Conservation (phyloP, 2,888 invertebrate species). For the Callyntrura sp. region DNA sequence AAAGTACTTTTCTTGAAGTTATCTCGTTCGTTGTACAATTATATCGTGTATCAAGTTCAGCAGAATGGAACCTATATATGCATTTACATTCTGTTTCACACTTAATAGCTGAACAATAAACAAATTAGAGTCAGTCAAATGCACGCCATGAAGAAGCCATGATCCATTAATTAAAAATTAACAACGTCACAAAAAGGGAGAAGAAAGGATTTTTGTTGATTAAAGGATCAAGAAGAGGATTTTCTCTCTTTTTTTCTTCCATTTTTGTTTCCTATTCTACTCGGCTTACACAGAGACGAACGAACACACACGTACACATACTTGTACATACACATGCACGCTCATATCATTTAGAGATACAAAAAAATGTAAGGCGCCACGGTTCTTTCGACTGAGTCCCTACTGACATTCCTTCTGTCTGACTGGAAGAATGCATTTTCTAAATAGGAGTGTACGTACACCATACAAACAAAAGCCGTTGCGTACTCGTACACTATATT, state of each 20-base stretch:
- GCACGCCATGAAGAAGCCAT: conserved; percentile 27
- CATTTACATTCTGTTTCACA: no score
- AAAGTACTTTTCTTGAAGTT: no score
- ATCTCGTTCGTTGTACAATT: no score
- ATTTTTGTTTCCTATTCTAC: neutral
- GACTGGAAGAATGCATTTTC: conserved; percentile 32
- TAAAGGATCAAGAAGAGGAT: conserved; percentile 68
- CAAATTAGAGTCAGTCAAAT: conserved; percentile 54
- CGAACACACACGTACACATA: no score
- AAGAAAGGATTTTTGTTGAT: conserved; percentile 67
- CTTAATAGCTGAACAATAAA: conserved; percentile 41
- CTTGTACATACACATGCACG: neutral
- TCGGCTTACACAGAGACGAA: neutral
- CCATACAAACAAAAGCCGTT: neutral
- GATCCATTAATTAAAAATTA: conserved; percentile 78
- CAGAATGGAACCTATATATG: neutral
- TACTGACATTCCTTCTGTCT: conserved; percentile 56
- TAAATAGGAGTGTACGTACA: neutral
- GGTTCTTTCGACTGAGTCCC: conserved; percentile 27
- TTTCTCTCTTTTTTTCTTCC: conserved; percentile 32
- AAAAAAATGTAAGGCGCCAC: conserved; percentile 34
- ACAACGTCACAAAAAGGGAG: conserved; percentile 54
- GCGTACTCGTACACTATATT: neutral
- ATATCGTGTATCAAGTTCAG: no score
- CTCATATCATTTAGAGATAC: conserved; percentile 28